Evolutionary conservation across 2,888 invertebrate genomes (phyloP).

Genomic region (Gisinianus flammeolus): DNA sequence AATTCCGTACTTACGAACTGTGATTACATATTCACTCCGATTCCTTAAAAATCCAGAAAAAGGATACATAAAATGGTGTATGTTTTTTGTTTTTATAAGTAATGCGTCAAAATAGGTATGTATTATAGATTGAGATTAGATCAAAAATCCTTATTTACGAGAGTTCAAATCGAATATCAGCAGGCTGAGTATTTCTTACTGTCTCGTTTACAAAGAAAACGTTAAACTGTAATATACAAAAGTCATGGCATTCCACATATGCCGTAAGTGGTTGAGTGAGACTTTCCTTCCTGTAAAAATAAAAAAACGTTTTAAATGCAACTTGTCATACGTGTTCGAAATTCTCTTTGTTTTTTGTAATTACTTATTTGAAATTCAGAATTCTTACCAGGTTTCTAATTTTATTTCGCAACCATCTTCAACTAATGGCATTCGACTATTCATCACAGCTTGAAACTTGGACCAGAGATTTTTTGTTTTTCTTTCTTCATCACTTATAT

Average conservation of each 20-base stretch:
- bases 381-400: constrained; percentile 44
- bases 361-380: not conserved
- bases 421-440: constrained; percentile 46
- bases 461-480: constrained; percentile 45
- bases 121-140: not conserved
- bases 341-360: not conserved
- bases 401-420: constrained; percentile 48
- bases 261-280: constrained; percentile 46
- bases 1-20: constrained; percentile 48
- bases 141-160: constrained; percentile 36
- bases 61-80: not conserved
- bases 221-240: constrained; percentile 48
- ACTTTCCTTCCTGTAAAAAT: not conserved
- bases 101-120: not conserved
- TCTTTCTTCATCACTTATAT: constrained; percentile 38
- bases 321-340: not conserved
- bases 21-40: constrained; percentile 43
- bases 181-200: constrained; percentile 30
- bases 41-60: constrained; percentile 43
- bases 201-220: constrained; percentile 47
- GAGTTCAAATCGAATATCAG: constrained; percentile 44
- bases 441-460: constrained; percentile 48
- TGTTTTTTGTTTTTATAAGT: not conserved
- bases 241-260: constrained; percentile 52
- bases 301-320: not conserved